phyloP scores from a whole-genome alignment of 92 coral and sea anemone species.

The Blastomussa wellsi region DNA sequence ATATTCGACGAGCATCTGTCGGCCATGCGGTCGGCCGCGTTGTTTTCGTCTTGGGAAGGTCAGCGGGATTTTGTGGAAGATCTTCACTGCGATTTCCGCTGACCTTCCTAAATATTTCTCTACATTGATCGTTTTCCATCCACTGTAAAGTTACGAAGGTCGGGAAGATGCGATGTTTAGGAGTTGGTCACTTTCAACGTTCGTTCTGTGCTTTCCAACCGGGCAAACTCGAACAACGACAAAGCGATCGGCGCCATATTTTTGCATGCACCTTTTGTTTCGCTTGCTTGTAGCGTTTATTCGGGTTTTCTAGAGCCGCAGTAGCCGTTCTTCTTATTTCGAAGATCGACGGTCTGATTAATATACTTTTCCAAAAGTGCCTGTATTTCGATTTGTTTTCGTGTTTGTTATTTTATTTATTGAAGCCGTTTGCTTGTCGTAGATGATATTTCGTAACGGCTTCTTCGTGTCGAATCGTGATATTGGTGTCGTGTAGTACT shows the following conservation, averaged over 20 bases:
- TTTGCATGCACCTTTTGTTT: slow-evolving; percentile 46
- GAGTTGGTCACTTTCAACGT: neutral
- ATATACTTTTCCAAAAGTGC: neutral
- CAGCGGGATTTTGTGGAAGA: slow-evolving; percentile 71
- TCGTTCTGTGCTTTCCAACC: neutral
- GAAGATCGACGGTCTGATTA: neutral
- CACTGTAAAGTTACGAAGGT: neutral
- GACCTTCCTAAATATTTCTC: slow-evolving; percentile 63
- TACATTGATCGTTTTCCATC: slow-evolving; percentile 29
- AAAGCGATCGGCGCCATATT: slow-evolving; percentile 45
- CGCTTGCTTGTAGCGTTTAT: neutral
- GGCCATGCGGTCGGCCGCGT: slow-evolving; percentile 17
- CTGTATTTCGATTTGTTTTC: neutral
- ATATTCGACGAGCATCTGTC: neutral
- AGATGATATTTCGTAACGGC: neutral
- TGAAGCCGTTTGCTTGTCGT: neutral
- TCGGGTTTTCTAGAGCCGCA: slow-evolving; percentile 9
- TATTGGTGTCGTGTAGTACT: neutral
- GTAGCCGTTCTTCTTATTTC: neutral
- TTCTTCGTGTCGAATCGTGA: neutral
- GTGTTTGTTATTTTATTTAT: neutral
- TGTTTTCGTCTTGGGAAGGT: slow-evolving; percentile 60
- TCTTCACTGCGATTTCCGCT: slow-evolving; percentile 73
- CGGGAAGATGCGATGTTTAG: neutral
- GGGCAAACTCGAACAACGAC: slow-evolving; percentile 26